phyloP scores from a whole-genome alignment of 2,888 invertebrate genomes.

The Netelia inedita region DNA sequence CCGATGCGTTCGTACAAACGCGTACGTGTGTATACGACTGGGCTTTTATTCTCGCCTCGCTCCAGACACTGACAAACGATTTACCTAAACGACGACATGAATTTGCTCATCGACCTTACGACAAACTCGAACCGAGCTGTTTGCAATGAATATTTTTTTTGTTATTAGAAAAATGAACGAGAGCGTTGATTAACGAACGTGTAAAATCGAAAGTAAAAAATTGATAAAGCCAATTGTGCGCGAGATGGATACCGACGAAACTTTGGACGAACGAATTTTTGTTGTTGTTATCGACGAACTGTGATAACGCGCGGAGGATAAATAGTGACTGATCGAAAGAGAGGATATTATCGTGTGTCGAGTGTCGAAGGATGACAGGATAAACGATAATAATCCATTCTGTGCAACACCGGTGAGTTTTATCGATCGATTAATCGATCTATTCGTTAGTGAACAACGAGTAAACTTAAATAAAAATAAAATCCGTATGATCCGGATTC shows the following conservation, averaged over 20 bases:
- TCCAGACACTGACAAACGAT: not conserved
- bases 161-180: not conserved
- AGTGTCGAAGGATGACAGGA: not conserved
- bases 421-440: not conserved
- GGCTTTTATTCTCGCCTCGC: not conserved
- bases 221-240: not conserved
- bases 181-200: not conserved
- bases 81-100: not conserved
- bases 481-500: too few relatives aligned
- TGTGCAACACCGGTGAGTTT: constrained; percentile 7
- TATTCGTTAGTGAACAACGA: not conserved
- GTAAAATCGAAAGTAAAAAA: not conserved
- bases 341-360: not conserved
- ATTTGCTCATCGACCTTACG: not conserved
- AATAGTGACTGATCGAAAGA: not conserved
- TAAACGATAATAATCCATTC: constrained; percentile 7
- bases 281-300: not conserved
- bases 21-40: constrained; percentile 8
- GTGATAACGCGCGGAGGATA: not conserved
- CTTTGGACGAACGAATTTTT: not conserved
- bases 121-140: not conserved
- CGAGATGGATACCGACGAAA: not conserved
- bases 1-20: constrained; percentile 5
- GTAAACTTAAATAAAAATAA: too few relatives aligned
- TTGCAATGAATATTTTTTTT: not conserved